Conservation (phyloP, 2,888 invertebrate species). For the Plebejus argus region DNA sequence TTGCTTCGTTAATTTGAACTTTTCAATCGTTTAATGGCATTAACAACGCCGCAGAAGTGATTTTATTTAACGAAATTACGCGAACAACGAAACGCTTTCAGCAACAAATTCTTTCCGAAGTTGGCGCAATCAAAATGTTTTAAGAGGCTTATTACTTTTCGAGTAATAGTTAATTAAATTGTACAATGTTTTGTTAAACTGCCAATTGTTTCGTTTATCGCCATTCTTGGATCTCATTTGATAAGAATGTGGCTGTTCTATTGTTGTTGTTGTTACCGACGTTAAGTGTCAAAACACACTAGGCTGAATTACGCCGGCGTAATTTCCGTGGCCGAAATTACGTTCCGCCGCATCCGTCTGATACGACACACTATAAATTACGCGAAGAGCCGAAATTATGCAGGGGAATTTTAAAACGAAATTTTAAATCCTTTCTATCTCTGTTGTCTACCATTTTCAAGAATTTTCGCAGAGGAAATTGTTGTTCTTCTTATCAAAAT, state of each 20-base stretch:
- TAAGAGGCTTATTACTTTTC: slow-evolving; percentile 23
- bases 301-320: too few relatives aligned
- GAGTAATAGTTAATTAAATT: slow-evolving; percentile 24
- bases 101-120: slow-evolving; percentile 32
- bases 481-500: too few relatives aligned
- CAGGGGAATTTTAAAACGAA: too few relatives aligned
- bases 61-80: slow-evolving; percentile 28
- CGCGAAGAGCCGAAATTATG: too few relatives aligned
- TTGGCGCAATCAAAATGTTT: slow-evolving; percentile 10
- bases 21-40: slow-evolving; percentile 34
- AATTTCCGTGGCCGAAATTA: too few relatives aligned
- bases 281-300: too few relatives aligned
- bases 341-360: too few relatives aligned
- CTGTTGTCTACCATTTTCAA: too few relatives aligned
- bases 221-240: not conserved
- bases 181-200: not conserved
- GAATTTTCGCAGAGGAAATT: too few relatives aligned
- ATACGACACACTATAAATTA: too few relatives aligned
- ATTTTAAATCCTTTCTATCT: too few relatives aligned
- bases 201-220: slow-evolving; percentile 1
- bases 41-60: slow-evolving; percentile 32
- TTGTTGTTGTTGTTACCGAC: not conserved
- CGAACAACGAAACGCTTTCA: slow-evolving; percentile 29
- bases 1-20: slow-evolving; percentile 29
- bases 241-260: not conserved